These are phyloP conservation scores for Caerostris extrusa DNA, from an alignment of 1,140 invertebrate species.

Conservation along the genomic window DNA sequence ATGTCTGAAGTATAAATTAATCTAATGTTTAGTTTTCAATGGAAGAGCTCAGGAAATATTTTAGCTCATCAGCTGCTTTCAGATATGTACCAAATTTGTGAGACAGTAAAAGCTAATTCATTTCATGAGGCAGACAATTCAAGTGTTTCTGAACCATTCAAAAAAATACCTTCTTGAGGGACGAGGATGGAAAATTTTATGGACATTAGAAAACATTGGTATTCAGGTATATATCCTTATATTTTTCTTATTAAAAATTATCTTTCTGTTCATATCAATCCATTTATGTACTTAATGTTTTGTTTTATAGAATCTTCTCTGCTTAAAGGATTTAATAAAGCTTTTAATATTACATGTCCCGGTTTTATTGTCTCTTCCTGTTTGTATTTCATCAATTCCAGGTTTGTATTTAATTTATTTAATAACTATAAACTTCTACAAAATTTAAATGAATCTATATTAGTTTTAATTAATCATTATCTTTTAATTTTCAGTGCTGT, in stretches of 20 bases:
- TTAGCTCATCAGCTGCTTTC: slow-evolving; percentile 69
- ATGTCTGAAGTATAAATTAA: too few species aligned
- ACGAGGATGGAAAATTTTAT: slow-evolving; percentile 73
- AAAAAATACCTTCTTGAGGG: slow-evolving; percentile 67
- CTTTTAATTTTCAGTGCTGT: not conserved
- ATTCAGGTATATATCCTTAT: slow-evolving; percentile 48
- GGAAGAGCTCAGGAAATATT: slow-evolving; percentile 62
- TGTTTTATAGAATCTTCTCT: slow-evolving; percentile 49
- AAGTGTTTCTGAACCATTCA: slow-evolving; percentile 42
- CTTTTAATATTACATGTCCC: slow-evolving; percentile 61
- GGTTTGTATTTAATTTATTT: slow-evolving; percentile 15
- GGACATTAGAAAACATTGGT: slow-evolving; percentile 66
- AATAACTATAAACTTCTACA: not conserved
- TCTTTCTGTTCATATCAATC: not conserved
- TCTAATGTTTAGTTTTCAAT: slow-evolving; percentile 56
- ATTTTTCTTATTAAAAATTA: not conserved
- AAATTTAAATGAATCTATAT: not conserved
- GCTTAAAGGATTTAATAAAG: slow-evolving; percentile 61
- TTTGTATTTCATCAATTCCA: slow-evolving; percentile 28
- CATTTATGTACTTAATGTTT: not conserved
- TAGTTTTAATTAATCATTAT: not conserved
- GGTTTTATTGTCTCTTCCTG: slow-evolving; percentile 53
- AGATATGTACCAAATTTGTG: slow-evolving; percentile 68
- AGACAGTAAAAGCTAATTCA: slow-evolving; percentile 4
- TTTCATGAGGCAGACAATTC: slow-evolving; percentile 10